phyloP scores from a whole-genome alignment of 1,140 invertebrate genomes.

The Trichogramma pretiosum region DNA sequence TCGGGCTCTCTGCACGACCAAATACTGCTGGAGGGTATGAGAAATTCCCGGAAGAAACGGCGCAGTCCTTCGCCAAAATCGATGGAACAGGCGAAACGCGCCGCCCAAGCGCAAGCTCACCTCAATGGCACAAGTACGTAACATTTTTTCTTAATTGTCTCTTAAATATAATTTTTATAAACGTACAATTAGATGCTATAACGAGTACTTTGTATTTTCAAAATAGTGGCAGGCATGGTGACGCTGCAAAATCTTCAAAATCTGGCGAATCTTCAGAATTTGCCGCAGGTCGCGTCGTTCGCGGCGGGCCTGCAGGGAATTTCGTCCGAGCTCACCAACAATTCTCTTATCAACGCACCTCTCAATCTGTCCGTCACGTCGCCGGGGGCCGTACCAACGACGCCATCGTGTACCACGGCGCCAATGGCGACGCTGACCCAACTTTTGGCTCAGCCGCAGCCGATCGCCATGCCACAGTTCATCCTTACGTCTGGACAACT shows the following conservation, averaged over 20 bases:
- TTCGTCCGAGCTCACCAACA: constrained; percentile 52
- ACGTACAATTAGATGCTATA: too few relatives aligned
- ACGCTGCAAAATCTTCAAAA: constrained; percentile 70
- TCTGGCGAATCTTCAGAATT: constrained; percentile 58
- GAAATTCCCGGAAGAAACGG: constrained; percentile 36
- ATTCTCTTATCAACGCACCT: constrained; percentile 65
- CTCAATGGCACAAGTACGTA: constrained; percentile 70
- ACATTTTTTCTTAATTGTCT: constrained; percentile 19
- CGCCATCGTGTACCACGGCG: constrained; percentile 42
- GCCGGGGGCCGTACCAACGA: constrained; percentile 48
- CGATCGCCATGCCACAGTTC: constrained; percentile 77
- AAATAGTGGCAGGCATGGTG: constrained; percentile 70
- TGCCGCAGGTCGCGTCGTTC: constrained; percentile 58
- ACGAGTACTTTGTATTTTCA: too few relatives aligned
- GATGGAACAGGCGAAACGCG: constrained; percentile 43
- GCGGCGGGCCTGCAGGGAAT: constrained; percentile 65
- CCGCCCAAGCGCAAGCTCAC: constrained; percentile 46
- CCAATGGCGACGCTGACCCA: constrained; percentile 47
- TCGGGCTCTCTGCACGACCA: constrained; percentile 43
- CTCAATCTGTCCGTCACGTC: constrained; percentile 70
- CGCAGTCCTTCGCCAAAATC: constrained; percentile 38
- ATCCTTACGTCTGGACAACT: constrained; percentile 85
- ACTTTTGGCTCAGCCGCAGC: constrained; percentile 52
- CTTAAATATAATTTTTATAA: not conserved
- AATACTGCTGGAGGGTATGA: constrained; percentile 40